These are phyloP conservation scores for Pelobates fuscus DNA, from an alignment of 2,113 vertebrate species.

Conservation along the genomic window DNA sequence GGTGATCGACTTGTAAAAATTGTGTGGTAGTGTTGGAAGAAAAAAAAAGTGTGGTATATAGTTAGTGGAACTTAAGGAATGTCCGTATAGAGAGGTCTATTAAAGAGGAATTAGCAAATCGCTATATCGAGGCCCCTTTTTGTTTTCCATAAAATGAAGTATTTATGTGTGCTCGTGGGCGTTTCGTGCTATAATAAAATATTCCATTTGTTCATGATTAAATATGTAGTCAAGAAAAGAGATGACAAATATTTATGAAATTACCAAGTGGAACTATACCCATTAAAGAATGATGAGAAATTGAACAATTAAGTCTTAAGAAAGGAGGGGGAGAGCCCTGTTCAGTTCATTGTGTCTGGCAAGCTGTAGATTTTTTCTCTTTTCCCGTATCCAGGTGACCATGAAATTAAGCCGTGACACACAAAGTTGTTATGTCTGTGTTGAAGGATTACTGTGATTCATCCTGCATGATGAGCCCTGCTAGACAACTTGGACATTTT, in stretches of 20 bases:
- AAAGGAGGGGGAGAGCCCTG: too few species aligned
- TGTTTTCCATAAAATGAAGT: too few species aligned
- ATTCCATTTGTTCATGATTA: too few species aligned
- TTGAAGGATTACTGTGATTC: slow-evolving; percentile 39
- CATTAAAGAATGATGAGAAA: slow-evolving; percentile 11
- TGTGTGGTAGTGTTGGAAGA: too few species aligned
- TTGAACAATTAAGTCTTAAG: slow-evolving; percentile 13
- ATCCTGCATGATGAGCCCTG: slow-evolving; percentile 25
- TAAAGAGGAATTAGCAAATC: too few species aligned
- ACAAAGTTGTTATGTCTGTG: slow-evolving; percentile 41
- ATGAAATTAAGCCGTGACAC: slow-evolving; percentile 35
- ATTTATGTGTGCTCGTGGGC: too few species aligned
- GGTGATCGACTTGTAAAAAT: too few species aligned
- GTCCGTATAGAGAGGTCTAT: too few species aligned
- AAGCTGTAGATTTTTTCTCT: slow-evolving; percentile 30
- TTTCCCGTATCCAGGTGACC: slow-evolving; percentile 39
- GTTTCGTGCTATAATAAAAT: too few species aligned
- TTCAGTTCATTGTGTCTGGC: slow-evolving; percentile 25
- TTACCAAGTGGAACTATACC: slow-evolving; percentile 22
- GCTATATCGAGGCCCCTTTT: too few species aligned
- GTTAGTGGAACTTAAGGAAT: too few species aligned
- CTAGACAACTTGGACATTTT: not conserved
- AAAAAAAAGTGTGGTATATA: too few species aligned
- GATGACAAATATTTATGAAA: not conserved
- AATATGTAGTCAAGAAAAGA: slow-evolving; percentile 7